Base-by-base conservation (phyloP, 2,113 vertebrate species). In the Mesoclemmys tuberculata region DNA sequence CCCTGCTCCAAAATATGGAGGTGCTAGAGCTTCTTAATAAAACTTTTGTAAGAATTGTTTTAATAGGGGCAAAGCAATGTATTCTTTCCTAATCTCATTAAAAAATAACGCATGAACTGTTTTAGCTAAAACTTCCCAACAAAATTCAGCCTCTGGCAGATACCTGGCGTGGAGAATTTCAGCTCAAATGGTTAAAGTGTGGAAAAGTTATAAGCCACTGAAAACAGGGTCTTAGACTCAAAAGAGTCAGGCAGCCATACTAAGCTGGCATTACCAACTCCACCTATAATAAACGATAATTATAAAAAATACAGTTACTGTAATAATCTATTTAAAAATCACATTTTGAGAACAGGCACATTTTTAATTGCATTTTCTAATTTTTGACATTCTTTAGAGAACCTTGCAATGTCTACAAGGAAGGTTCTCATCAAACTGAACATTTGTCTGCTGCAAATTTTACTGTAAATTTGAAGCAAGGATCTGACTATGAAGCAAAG, bases 401-500 rank as follows among this genome's bases (percentile, higher is more conserved):
- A 46, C 78, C 95, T 94, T 71, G 74, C 90, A 96, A 77, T 44
- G 77, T 31, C 82, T 90, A 84, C 86, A 92, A 92, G 90, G 92
- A 97, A 95, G 93, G 89, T 93, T 56, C 77, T 87, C 87, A 90
- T 48, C 35, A 96, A 97, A 87, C 80, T 95, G 61, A 5, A 21
- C 79, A 49, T 80, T 90, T 71, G 58, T 91, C n/a, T 75, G 54
- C 82, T 80, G 82, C 87, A 96, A 91, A 89, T 0, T 0, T 84
- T 95, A 44, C 26, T 93, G 88, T 71, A 77, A 26, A 22, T 26
- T 58, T 64, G 55, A 75, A 46, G 75, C 35, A 84, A 16, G 38
- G 4, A 3, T 93, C 46, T 85, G 64, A 68, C 71, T 61, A 4
- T 46, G 61, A 87, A n/a, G 77, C 55, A 54, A 74, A 78, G 6